Evolutionary conservation across 1,140 invertebrate genomes (phyloP).

Genomic region (Drosophila chauvacae): DNA sequence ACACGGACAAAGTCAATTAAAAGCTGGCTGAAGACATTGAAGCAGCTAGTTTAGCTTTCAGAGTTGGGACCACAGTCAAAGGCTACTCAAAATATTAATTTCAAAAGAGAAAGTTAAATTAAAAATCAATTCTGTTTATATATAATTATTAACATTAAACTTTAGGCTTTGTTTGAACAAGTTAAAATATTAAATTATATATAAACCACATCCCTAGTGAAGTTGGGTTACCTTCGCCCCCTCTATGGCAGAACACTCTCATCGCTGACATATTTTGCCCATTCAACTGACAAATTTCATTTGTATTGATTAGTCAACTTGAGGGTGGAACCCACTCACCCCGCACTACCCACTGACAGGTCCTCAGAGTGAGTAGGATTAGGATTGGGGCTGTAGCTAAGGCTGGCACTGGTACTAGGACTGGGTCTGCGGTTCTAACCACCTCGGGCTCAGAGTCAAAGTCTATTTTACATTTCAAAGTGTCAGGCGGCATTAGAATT

Average conservation of each 20-base stretch:
- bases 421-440: not conserved
- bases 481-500: slow-evolving; percentile 49
- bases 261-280: slow-evolving; percentile 10
- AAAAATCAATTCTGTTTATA: not conserved
- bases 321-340: not conserved
- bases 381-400: not conserved
- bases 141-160: not conserved
- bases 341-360: not conserved
- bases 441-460: slow-evolving; percentile 36
- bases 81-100: not conserved
- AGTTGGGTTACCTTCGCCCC: not conserved
- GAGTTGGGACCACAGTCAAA: not conserved
- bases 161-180: not conserved
- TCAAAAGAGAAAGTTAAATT: not conserved
- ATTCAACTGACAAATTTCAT: slow-evolving; percentile 52
- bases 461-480: slow-evolving; percentile 58
- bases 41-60: too few species aligned
- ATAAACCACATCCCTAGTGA: not conserved
- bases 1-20: not conserved
- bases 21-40: not conserved
- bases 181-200: not conserved
- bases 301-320: slow-evolving; percentile 52
- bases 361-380: not conserved
- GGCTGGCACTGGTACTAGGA: not conserved
- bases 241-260: not conserved